A percentile compares a stretch with the other conserved stretches of the same genome.
phyloP scores from a whole-genome alignment of 1,140 invertebrate species.

The Nixonia krombeini region DNA sequence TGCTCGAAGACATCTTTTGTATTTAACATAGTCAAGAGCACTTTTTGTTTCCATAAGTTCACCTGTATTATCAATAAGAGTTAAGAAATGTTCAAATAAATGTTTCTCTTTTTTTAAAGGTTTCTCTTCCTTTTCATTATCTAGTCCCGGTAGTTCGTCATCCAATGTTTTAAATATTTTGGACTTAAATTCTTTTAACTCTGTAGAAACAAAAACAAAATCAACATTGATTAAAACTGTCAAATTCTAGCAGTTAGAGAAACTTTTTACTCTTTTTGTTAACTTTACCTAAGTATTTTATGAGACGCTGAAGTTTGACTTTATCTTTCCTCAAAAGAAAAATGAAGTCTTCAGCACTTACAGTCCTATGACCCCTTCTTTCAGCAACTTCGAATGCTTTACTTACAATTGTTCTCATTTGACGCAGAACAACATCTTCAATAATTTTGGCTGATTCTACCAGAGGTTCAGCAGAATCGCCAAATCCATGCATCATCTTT shows the following conservation, averaged over 20 bases:
- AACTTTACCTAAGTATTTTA: conserved; percentile 73
- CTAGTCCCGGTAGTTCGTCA: conserved; percentile 38
- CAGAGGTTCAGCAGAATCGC: conserved; percentile 74
- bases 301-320: conserved; percentile 73
- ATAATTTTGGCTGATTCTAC: conserved; percentile 75
- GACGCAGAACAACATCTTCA: conserved; percentile 75
- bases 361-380: conserved; percentile 57
- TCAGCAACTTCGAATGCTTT: conserved; percentile 72
- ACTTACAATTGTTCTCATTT: conserved; percentile 72
- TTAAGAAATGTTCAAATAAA: conserved; percentile 53
- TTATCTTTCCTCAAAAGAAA: conserved; percentile 77
- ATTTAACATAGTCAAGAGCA: conserved; percentile 60
- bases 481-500: conserved; percentile 78
- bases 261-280: conserved; percentile 2
- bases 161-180: conserved; percentile 54
- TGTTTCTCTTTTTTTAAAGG: conserved; percentile 41
- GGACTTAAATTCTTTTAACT: conserved; percentile 60
- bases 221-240: not conserved
- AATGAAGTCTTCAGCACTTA: conserved; percentile 72
- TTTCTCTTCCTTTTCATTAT: conserved; percentile 28
- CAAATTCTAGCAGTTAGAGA: not conserved
- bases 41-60: conserved; percentile 56
- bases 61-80: conserved; percentile 63
- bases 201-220: conserved; percentile 45
- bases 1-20: conserved; percentile 61